Conservation (phyloP, 2,113 vertebrate genomes). For the Furnarius figulus region DNA sequence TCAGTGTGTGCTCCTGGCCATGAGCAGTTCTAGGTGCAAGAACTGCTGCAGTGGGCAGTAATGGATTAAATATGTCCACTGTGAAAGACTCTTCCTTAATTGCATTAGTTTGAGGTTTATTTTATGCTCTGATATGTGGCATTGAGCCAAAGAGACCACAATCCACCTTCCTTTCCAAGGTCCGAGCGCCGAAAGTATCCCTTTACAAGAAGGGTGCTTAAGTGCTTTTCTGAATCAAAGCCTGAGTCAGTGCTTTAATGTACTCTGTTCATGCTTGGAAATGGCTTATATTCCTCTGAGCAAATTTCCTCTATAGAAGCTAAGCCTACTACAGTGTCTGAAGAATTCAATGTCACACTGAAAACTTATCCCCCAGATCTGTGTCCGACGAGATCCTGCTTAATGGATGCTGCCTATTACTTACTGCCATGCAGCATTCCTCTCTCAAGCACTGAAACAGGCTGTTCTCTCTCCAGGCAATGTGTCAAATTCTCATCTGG, state of each 20-base stretch:
- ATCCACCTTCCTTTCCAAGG: slow-evolving; percentile 40
- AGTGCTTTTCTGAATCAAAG: slow-evolving; percentile 71
- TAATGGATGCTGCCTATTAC: slow-evolving; percentile 66
- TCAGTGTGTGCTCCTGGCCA: neutral
- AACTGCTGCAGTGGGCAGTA: slow-evolving; percentile 35
- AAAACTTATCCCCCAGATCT: slow-evolving; percentile 58
- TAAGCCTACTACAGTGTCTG: slow-evolving; percentile 46
- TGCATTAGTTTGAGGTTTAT: slow-evolving; percentile 41
- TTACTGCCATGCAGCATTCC: slow-evolving; percentile 8
- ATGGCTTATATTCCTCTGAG: slow-evolving; percentile 52
- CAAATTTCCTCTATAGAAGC: slow-evolving; percentile 49
- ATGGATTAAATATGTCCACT: slow-evolving; percentile 39
- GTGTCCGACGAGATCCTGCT: slow-evolving; percentile 44
- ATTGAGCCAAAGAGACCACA: slow-evolving; percentile 21
- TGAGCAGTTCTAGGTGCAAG: slow-evolving; percentile 2
- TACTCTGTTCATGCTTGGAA: slow-evolving; percentile 47
- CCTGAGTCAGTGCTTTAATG: slow-evolving; percentile 62
- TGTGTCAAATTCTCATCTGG: neutral
- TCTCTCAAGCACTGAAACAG: slow-evolving; percentile 18
- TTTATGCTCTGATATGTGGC: slow-evolving; percentile 11
- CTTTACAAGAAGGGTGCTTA: slow-evolving; percentile 66
- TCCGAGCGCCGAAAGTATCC: slow-evolving; percentile 11
- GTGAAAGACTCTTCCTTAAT: slow-evolving; percentile 38
- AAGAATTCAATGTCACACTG: slow-evolving; percentile 68
- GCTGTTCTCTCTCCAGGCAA: slow-evolving; percentile 36